phyloP scores from a whole-genome alignment of 1,140 invertebrate genomes.

The Agrypnia vestita region DNA sequence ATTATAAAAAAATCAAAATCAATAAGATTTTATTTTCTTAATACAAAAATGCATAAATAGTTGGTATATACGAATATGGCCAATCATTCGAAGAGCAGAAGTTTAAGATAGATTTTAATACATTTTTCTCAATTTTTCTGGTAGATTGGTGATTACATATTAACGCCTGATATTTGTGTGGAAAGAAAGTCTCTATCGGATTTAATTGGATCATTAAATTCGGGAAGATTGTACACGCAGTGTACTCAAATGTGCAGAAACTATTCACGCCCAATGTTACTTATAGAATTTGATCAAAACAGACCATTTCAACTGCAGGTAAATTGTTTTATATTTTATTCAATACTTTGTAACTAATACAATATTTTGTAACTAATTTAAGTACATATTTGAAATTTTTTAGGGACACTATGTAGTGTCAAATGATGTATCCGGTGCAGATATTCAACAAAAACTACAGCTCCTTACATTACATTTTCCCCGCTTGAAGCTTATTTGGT shows the following conservation, averaged over 20 bases:
- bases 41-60: too few relatives aligned
- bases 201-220: slow-evolving; percentile 96
- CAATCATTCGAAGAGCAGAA: not conserved
- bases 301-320: slow-evolving; percentile 93
- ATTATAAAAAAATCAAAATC: too few relatives aligned
- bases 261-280: slow-evolving; percentile 91
- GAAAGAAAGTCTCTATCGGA: slow-evolving; percentile 98
- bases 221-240: slow-evolving; percentile 96
- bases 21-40: too few relatives aligned
- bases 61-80: not conserved
- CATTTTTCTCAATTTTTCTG: slow-evolving; percentile 46
- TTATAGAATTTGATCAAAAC: slow-evolving; percentile 97
- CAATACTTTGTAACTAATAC: not conserved
- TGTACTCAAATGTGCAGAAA: slow-evolving; percentile 91
- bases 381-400: slow-evolving; percentile 2
- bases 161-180: slow-evolving; percentile 96
- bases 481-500: slow-evolving; percentile 94
- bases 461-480: slow-evolving; percentile 97
- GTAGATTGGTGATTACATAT: slow-evolving; percentile 96
- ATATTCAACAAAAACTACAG: slow-evolving; percentile 88
- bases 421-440: slow-evolving; percentile 81
- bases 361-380: not conserved
- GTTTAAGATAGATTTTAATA: not conserved
- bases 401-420: slow-evolving; percentile 87
- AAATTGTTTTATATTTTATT: slow-evolving; percentile 51